phyloP scores from a whole-genome alignment of 2,113 vertebrate species.

The Centropus bengalensis region DNA sequence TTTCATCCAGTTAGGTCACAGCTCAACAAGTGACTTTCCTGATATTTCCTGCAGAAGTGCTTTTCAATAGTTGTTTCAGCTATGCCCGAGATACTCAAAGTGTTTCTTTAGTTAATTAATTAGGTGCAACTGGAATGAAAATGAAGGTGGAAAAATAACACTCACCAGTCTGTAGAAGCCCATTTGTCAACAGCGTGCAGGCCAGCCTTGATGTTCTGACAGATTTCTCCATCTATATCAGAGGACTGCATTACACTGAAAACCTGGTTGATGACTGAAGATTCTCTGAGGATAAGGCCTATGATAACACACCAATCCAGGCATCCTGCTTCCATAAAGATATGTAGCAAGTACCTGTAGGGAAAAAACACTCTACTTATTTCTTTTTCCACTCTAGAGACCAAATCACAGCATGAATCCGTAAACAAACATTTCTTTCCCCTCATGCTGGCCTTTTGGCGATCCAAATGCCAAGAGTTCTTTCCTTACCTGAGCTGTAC shows the following conservation, averaged over 20 bases:
- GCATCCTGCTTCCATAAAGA: slow-evolving; percentile 97
- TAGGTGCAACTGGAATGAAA: neutral
- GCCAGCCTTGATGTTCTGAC: slow-evolving; percentile 87
- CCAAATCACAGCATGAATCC: neutral
- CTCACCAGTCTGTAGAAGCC: slow-evolving; percentile 93
- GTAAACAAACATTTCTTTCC: neutral
- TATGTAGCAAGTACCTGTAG: slow-evolving; percentile 91
- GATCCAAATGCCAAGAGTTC: neutral
- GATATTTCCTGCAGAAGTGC: neutral
- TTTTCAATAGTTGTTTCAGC: neutral
- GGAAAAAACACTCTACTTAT: neutral
- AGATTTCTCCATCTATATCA: slow-evolving; percentile 87
- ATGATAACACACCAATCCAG: slow-evolving; percentile 95
- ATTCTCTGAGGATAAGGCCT: slow-evolving; percentile 91
- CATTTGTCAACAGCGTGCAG: slow-evolving; percentile 88
- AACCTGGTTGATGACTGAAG: slow-evolving; percentile 89
- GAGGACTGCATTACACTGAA: slow-evolving; percentile 87
- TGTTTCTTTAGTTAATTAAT: neutral
- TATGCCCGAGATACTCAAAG: neutral
- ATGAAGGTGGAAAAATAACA: neutral
- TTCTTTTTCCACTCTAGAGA: neutral
- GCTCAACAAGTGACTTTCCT: neutral
- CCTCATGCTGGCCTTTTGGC: neutral
- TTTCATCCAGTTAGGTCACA: neutral
- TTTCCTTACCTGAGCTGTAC: slow-evolving; percentile 92